Evolutionary conservation across 2,888 invertebrate species (phyloP), one percentile per base, ranked within the genome.

Genomic region (Xanthostigma xanthostigma): DNA sequence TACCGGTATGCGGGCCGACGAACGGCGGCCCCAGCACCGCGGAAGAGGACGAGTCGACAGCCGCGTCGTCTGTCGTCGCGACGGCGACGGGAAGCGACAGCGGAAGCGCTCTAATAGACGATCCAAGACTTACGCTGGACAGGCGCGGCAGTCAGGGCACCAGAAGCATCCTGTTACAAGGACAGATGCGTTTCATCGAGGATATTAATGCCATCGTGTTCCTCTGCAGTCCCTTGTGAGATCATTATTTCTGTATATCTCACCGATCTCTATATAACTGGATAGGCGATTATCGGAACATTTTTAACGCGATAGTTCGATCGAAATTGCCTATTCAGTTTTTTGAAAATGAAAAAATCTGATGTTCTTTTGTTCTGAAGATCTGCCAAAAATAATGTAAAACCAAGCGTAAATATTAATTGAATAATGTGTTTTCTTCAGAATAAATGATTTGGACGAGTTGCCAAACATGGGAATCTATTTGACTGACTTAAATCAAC

Each of bases 171-270:
- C 67, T 90, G 14, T 72, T 93, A 9, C 84, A 88, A 58, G 93
- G 93, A 3, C 90, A 92, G 58, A 89, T 93, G 76, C 78, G 84
- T 57, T 79, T 81, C 58, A 72, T 93, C 10, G 76, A 81, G 37
- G 88, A 91, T 56, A 80, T 89, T 49, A 81, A 86, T 52, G 78
- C 81, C 0, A 77, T 92, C 37, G 82, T 90, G 49, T 93, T 88
- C 61, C 72, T 93, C 1, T 92, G 92, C 62, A 87, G 88, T 58
- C 92, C 93, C 1, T 71, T 93, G 85, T 91, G 66, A 76, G 83
- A 75, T 13, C n/a, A 37, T 27, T 27, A 27, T 27, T 17, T 6
- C 27, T 27, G 17, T 4, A 27, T 27, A 27, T 27, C 6, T 27
- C 27, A 27, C 27, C 27, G 27, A 27, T 27, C 27, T 3, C 27